Base-by-base conservation (phyloP, 2,888 invertebrate genomes). In the Standfussiana lucernea region DNA sequence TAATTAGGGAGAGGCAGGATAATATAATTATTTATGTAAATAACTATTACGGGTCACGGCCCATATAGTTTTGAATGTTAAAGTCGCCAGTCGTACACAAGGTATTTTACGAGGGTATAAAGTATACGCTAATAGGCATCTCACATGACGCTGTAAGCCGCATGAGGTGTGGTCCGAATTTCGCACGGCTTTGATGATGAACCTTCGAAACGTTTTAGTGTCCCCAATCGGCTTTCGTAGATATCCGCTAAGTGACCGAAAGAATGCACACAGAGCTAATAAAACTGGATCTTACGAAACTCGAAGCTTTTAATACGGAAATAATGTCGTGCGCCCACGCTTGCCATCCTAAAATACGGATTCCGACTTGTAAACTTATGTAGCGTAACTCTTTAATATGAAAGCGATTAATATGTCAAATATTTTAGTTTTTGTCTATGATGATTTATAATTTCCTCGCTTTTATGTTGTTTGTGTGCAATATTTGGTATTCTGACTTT, bases 181-280 rank as follows among this genome's bases (percentile, higher is more conserved):
- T 94, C 92, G 94, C 94, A 93, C 88, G 86, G 81, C 77, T 88
- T 89, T 91, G 93, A 92, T 91, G 92, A 94, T 92, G 88, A 89
- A 81, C 77, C 85, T 89, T 91, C 89, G 84, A 91, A 93, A 89
- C 86, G 88, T 90, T 93, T 94, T 92, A 93, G 89, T 89, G 90
- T 89, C 85, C 80, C 83, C 90, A 87, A 89, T 89, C 90, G 89
- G 80, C 72, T 92, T 94, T 94, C 92, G 92, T 94, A 91, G 91
- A 91, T 91, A 92, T 91, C 87, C 89, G 95, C 93, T 95, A 95
- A 96, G 94, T 95, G 94, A 92, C 86, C 84, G 82, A 90, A 92
- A 93, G 92, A 93, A 93, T 92, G 90, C 90, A 82, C 86, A 87
- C 82, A 69, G 79, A 84, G 77, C 86, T 89, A 90, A 93, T 94